Evolutionary conservation across 2,888 invertebrate species (phyloP), one percentile per base, ranked within the genome.

Genomic region (Tiliacea citrago): DNA sequence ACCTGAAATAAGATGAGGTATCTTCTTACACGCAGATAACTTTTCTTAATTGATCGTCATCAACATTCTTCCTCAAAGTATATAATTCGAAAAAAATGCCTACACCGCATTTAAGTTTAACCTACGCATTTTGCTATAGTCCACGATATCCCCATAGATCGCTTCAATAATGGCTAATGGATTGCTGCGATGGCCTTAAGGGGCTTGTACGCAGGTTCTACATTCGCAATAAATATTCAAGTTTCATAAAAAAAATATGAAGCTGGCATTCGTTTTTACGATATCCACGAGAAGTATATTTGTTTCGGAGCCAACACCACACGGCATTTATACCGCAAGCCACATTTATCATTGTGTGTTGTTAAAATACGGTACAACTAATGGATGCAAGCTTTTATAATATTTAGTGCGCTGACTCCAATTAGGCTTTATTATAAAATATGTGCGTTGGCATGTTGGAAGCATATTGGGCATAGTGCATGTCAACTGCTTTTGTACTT

Each of bases 331-430:
- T 29, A 63, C 75, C 53, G 12, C 76, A 65, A 68, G 51, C 53
- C 60, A 60, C 72, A 82, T 77, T 45, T 72, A 66, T 82, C 72
- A 60, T 53, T 83, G 69, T 84, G 80, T 85, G 83, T 83, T 85
- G 88, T 87, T 87, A 85, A 90, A 89, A 87, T 83, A 87, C 81
- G 75, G 68, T 61, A 79, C 77, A 87, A 86, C 75, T 88, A 89
- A 90, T 87, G 89, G 86, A 84, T 71, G 79, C 79, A 35, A 65
- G 81, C 77, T 88, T 83, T 86, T 72, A 81, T 82, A 76, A 76
- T 75, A 76, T 81, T 76, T 78, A 67, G 75, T 61, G 73, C 61
- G 84, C 74, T 69, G 79, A 69, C 61, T 73, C 74, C 74, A 84
- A 87, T 86, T 75, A 82, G 65, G 67, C 29, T 87, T 83, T 78